Evolutionary conservation across 2,797 vertebrate genomes (phyloP).

Genomic region (Gymnodraco acuticeps): DNA sequence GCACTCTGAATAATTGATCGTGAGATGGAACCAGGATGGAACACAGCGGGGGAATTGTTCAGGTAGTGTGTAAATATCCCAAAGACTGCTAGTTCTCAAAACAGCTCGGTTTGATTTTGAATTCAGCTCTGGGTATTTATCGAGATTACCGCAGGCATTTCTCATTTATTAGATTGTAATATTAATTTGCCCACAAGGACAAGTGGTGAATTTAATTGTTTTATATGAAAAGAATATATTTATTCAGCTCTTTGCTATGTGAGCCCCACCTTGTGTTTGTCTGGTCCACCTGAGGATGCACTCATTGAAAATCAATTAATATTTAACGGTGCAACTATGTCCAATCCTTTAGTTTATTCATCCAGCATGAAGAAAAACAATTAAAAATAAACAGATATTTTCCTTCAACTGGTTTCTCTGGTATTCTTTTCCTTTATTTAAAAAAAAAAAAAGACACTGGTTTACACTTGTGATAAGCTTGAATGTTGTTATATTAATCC

Average conservation of each 20-base stretch:
- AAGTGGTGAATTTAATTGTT: not conserved
- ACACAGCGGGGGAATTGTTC: constrained; percentile 45
- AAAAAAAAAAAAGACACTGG: not conserved
- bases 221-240: constrained; percentile 1
- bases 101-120: constrained; percentile 19
- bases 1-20: constrained; percentile 77
- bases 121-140: constrained; percentile 6
- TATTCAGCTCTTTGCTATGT: constrained; percentile 19
- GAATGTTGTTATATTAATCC: constrained; percentile 4
- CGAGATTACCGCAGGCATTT: constrained; percentile 8
- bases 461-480: constrained; percentile 10
- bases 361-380: constrained; percentile 23
- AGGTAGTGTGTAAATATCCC: constrained; percentile 43
- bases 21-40: constrained; percentile 60
- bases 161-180: constrained; percentile 8
- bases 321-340: constrained; percentile 60
- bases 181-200: constrained; percentile 14
- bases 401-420: constrained; percentile 11
- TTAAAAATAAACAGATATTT: constrained; percentile 31
- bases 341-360: constrained; percentile 62
- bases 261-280: constrained; percentile 26
- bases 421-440: constrained; percentile 8
- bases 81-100: constrained; percentile 3
- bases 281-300: constrained; percentile 41
- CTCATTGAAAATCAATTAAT: constrained; percentile 62